Base-by-base conservation (phyloP, 1,140 invertebrate genomes). In the Ceratitis capitata region DNA sequence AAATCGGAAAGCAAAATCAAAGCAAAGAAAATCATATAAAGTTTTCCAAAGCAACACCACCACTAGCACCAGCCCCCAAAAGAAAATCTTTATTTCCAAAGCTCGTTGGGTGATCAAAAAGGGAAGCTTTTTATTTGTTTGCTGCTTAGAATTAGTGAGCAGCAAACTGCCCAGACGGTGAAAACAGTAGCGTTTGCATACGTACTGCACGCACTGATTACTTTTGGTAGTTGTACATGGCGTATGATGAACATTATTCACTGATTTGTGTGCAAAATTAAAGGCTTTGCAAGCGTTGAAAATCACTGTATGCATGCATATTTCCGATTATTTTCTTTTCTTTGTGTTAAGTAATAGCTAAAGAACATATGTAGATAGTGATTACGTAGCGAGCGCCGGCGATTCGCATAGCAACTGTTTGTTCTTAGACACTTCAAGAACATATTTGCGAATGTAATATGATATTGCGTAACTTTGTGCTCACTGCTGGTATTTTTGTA, bases 191-290 rank as follows among this genome's bases (percentile, higher is more conserved):
- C 56, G 16, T 1, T 39, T 7, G 16, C 32, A 39, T 19, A 9
- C 16, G n/a, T 19, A 39, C n/a, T 35, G 64, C 14, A 61, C 19
- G 2, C 42, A 61, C n/a, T 16, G 16, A 2, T 16, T 12, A 4
- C 51, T 19, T 53, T 61, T 56, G 10, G 56, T n/a, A n/a, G 51
- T 19, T 42, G 39, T 7, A 23, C 69, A 16, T 32, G 69, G 69
- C 69, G 69, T 78, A 78, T 78, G 69, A 78, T 78, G n/a, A 78
- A 78, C 69, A 78, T 78, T 47, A 45, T 9, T 26, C 5, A 26
- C 10, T 23, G 12, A 14, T 19, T 16, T 69, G 61, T 19, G 69
- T 47, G 69, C n/a, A 9, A 45, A 78, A 78, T 78, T 45, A 78
- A 23, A 26, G 69, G 69, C 69, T 47, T 45, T 10, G 23, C 39